Evolutionary conservation across 2,797 vertebrate species (phyloP).

Genomic region (Mico argentatus): DNA sequence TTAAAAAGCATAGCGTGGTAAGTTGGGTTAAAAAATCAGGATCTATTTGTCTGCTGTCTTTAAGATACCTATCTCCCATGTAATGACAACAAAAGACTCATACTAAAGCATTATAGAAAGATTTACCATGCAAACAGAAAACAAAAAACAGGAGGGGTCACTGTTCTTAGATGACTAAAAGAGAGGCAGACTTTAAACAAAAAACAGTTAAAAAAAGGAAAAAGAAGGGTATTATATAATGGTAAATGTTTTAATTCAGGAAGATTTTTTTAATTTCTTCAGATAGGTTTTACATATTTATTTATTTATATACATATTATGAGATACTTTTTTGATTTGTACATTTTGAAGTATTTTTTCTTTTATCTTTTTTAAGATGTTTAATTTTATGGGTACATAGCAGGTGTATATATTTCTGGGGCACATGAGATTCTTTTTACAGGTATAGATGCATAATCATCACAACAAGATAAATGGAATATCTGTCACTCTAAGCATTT

Average conservation of each 20-base stretch:
- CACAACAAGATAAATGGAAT: background rate
- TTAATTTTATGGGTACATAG: background rate
- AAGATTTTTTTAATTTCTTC: background rate
- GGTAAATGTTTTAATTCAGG: background rate
- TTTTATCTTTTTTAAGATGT: background rate
- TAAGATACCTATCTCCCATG: background rate
- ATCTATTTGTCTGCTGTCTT: background rate
- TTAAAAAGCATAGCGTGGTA: background rate
- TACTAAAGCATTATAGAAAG: no score
- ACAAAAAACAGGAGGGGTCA: background rate
- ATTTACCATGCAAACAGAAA: background rate
- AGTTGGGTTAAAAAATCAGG: background rate
- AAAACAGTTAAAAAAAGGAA: background rate
- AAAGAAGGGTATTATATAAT: background rate
- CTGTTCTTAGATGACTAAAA: background rate
- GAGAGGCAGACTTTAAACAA: background rate
- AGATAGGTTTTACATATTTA: background rate
- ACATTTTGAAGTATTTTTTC: background rate
- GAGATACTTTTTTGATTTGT: background rate
- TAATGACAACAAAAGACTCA: background rate
- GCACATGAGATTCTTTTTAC: background rate
- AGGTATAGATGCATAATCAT: background rate
- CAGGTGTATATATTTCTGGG: background rate
- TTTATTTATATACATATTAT: background rate
- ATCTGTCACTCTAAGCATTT: background rate